Evolutionary conservation across 1,140 invertebrate genomes (phyloP).

Genomic region (Metopolophium dirhodum): DNA sequence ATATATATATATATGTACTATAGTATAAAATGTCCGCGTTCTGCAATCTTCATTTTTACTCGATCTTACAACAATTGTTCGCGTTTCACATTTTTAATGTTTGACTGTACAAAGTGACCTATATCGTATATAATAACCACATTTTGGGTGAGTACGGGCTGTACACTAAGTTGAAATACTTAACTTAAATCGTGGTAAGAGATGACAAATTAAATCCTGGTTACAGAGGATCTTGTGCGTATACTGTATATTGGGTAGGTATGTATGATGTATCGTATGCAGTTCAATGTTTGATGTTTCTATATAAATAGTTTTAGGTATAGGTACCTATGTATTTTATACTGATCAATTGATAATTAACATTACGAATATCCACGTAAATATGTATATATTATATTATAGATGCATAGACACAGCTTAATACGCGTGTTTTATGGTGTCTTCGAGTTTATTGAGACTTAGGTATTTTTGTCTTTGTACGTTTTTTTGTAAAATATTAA

Average conservation of each 20-base stretch:
- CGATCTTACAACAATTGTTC: no score
- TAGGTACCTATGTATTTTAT: neutral
- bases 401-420: neutral
- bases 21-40: no score
- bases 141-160: no score
- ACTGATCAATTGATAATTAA: neutral
- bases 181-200: neutral
- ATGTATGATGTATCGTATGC: neutral
- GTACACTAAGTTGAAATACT: no score
- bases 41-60: no score
- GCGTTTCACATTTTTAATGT: no score
- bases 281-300: no score
- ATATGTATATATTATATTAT: neutral
- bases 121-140: no score
- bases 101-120: no score
- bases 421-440: neutral
- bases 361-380: neutral
- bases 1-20: no score
- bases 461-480: conserved; percentile 48
- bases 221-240: neutral
- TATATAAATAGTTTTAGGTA: neutral
- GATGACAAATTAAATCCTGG: neutral
- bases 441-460: conserved; percentile 31
- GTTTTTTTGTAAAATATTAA: conserved; percentile 59
- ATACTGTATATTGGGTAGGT: no score